Conservation (phyloP, 92 coral and sea anemone species). For the Siderastrea radians region DNA sequence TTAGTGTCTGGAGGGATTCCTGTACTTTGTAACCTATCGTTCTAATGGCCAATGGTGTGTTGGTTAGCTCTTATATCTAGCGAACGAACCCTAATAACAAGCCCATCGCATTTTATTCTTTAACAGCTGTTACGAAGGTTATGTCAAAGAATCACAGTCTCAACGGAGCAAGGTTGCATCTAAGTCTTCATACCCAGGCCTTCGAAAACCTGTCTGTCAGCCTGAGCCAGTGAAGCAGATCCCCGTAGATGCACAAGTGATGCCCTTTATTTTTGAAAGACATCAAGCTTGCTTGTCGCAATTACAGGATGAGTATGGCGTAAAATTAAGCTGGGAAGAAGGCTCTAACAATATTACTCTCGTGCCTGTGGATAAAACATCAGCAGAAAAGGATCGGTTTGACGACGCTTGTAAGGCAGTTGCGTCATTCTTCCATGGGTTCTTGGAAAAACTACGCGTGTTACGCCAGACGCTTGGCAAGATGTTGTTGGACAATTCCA, state of each 20-base stretch:
- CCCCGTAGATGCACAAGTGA: neutral
- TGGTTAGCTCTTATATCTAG: too few relatives aligned
- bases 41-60: too few relatives aligned
- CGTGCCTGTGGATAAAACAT: neutral
- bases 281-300: neutral
- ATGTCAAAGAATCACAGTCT: conserved; percentile 3
- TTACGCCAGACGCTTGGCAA: conserved; percentile 35
- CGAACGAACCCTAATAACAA: neutral
- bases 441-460: neutral
- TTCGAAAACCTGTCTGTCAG: neutral
- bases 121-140: conserved; percentile 20
- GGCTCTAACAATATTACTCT: conserved; percentile 11
- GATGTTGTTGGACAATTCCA: neutral
- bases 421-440: conserved; percentile 1
- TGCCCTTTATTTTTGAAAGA: neutral
- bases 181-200: neutral
- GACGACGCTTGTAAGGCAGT: conserved; percentile 8
- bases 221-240: neutral
- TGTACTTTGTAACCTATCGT: too few relatives aligned
- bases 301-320: neutral
- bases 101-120: neutral
- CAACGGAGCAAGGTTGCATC: conserved; percentile 1
- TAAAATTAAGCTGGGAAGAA: conserved; percentile 5
- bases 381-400: conserved; percentile 34
- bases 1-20: too few relatives aligned